phyloP scores from a whole-genome alignment of 2,888 invertebrate genomes.

The Venusia cambrica region DNA sequence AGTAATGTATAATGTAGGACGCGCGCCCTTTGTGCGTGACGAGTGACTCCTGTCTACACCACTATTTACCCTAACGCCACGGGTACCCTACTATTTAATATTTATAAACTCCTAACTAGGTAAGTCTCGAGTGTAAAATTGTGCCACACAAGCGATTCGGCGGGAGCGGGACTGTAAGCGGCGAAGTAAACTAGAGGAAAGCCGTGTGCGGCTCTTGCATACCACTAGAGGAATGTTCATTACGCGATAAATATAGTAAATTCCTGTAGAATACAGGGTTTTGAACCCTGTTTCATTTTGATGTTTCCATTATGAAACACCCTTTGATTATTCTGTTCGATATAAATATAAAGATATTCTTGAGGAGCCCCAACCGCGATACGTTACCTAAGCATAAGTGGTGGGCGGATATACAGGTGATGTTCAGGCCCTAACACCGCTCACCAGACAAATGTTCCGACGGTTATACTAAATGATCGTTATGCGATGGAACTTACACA shows the following conservation, averaged over 20 bases:
- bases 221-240: conserved; percentile 40
- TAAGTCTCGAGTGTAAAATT: conserved; percentile 72
- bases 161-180: conserved; percentile 61
- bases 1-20: conserved; percentile 21
- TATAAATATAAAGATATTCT: conserved; percentile 47
- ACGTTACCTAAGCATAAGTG: conserved; percentile 54
- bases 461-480: conserved; percentile 47
- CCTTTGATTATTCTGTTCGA: conserved; percentile 52
- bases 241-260: conserved; percentile 51
- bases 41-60: conserved; percentile 40
- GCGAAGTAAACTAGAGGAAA: conserved; percentile 40
- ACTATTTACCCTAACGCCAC: conserved; percentile 47
- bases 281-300: conserved; percentile 56
- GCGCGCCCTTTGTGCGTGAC: conserved; percentile 31
- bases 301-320: conserved; percentile 59
- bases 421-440: conserved; percentile 59
- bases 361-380: conserved; percentile 58
- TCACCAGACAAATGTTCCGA: conserved; percentile 45
- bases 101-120: conserved; percentile 74
- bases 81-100: conserved; percentile 68
- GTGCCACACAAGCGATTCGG: conserved; percentile 70
- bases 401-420: conserved; percentile 70
- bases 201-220: conserved; percentile 23
- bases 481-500: conserved; percentile 68
- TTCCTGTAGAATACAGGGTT: conserved; percentile 61